These are phyloP conservation scores for Octodon degus DNA, from an alignment of 2,113 vertebrate species.

Conservation along the genomic window DNA sequence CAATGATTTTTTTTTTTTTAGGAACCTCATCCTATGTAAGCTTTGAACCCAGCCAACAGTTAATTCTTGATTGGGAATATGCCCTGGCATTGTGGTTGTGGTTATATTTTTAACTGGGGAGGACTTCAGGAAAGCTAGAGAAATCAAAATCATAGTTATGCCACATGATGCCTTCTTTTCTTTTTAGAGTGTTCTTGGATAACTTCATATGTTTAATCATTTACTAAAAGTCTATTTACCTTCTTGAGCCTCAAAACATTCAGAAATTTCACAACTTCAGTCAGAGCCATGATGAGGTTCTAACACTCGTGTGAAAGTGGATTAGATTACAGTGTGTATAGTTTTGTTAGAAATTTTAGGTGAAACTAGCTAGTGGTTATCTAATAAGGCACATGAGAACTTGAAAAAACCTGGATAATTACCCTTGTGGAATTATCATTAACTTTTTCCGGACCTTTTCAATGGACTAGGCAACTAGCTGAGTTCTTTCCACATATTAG, in stretches of 20 bases:
- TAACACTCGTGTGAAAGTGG: background rate
- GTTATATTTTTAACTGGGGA: background rate
- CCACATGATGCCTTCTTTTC: background rate
- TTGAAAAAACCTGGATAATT: background rate
- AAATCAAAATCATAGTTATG: background rate
- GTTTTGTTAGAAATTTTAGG: background rate
- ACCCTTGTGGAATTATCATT: background rate
- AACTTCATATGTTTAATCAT: slow-evolving; percentile 63
- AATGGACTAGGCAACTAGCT: background rate
- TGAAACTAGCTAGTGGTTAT: background rate
- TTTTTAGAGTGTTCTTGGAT: background rate
- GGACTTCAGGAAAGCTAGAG: background rate
- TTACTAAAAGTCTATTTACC: slow-evolving; percentile 52
- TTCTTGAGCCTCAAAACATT: slow-evolving; percentile 28
- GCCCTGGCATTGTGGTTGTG: background rate
- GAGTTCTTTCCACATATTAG: background rate
- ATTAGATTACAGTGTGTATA: background rate
- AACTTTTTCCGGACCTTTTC: background rate
- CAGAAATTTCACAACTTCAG: slow-evolving; percentile 69
- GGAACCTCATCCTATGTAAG: background rate
- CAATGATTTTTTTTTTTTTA: background rate
- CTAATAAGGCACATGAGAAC: background rate
- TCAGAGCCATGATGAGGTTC: background rate
- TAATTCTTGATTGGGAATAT: background rate
- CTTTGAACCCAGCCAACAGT: background rate